Evolutionary conservation across 2,888 invertebrate genomes (phyloP), one percentile per base, ranked within the genome.

Genomic region (Synergus umbraculus): DNA sequence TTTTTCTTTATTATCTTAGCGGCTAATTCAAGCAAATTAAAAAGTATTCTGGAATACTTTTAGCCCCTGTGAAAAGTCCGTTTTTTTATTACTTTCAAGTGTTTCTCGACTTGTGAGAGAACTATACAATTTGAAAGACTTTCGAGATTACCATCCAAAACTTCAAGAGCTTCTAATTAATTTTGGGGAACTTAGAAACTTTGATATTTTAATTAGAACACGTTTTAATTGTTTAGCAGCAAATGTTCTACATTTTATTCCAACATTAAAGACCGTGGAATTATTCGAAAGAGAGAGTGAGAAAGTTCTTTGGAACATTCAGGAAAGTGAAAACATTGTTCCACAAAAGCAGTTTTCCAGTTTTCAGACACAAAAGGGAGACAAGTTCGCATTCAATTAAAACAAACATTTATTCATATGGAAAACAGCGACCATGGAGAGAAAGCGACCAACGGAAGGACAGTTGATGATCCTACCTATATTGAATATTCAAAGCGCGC

Each of bases 351-450:
- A 46, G 15, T 69, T 69, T 49, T 49, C 29, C 49, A 69, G 46
- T n/a, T 54, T 54, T 54, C 54, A 29, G 29, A 9, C 0, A 54
- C n/a, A 54, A 69, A 69, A 67, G 4, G 29, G 15, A 46, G 49
- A 22, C 49, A 49, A 69, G 49, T 49, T 69, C 69, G 69, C 7
- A 44, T 69, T 69, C 49, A 69, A 69, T 69, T 69, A 37, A 69
- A 69, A 69, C 69, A 69, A 69, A 69, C 69, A 69, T 69, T 69
- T 46, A 69, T 49, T 69, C 69, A 69, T 15, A 69, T 69, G 49
- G 7, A 49, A 49, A 69, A 69, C 15, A 69, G 49, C 49, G 69
- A 69, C 69, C 69, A 4, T 49, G 69, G 29, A 69, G 69, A 69
- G 69, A 69, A 69, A 69, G 69, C 29, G 29, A 29, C 29, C 3